These are phyloP conservation scores for Andrena chrysosceles DNA, from an alignment of 2,888 invertebrate species.

Conservation along the genomic window DNA sequence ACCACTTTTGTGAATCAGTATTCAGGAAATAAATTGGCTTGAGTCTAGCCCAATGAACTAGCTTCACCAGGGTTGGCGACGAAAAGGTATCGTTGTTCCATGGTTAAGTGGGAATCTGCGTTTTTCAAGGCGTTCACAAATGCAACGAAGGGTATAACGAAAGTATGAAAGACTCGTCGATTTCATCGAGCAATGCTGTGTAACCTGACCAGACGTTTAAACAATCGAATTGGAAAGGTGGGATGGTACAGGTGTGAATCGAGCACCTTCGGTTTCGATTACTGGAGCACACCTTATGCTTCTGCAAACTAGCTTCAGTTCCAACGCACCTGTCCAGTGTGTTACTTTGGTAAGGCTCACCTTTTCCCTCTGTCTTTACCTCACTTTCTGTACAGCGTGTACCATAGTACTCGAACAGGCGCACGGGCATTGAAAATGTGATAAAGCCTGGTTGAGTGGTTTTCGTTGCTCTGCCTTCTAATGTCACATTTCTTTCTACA, in stretches of 20 bases:
- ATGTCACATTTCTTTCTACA: too few relatives aligned
- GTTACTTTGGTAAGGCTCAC: neutral
- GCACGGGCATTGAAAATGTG: too few relatives aligned
- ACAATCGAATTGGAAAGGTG: constrained; percentile 37
- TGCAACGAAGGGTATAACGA: too few relatives aligned
- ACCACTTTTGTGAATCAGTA: constrained; percentile 12
- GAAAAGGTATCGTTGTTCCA: neutral
- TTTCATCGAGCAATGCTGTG: neutral
- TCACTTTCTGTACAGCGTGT: neutral
- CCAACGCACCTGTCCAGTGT: neutral
- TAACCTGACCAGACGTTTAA: constrained; percentile 28
- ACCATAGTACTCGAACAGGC: neutral
- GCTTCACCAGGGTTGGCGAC: constrained; percentile 27
- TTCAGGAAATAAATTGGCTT: constrained; percentile 32
- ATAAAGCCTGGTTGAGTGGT: too few relatives aligned
- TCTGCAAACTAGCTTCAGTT: neutral
- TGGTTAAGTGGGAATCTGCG: too few relatives aligned
- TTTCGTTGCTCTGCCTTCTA: too few relatives aligned
- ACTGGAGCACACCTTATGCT: neutral
- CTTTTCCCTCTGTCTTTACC: neutral
- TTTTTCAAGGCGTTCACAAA: too few relatives aligned
- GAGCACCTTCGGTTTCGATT: neutral
- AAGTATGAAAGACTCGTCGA: constrained; percentile 30
- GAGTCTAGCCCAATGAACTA: constrained; percentile 21
- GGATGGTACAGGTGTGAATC: constrained; percentile 38